phyloP scores from a whole-genome alignment of 2,113 vertebrate genomes.

The Anolis sagrei region DNA sequence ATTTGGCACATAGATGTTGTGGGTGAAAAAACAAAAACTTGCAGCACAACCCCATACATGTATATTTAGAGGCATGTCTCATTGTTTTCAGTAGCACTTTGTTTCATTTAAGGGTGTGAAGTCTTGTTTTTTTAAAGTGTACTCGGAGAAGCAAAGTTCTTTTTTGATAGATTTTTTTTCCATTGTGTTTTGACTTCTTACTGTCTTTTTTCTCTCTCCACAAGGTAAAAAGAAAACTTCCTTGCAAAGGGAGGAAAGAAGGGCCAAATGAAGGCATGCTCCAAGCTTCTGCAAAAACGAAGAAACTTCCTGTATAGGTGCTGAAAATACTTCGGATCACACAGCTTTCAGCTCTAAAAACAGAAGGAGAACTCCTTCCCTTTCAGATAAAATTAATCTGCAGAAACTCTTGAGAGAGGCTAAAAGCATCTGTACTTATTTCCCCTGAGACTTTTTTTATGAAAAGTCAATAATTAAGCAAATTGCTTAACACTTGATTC shows the following conservation, averaged over 20 bases:
- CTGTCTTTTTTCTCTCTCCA: slow-evolving; percentile 47
- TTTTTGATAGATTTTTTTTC: slow-evolving; percentile 34
- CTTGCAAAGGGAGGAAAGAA: slow-evolving; percentile 78
- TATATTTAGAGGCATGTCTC: not conserved
- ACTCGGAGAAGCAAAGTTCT: not conserved
- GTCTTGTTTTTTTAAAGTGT: slow-evolving; percentile 1
- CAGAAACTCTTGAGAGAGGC: slow-evolving; percentile 79
- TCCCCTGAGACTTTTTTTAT: slow-evolving; percentile 81
- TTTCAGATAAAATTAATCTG: slow-evolving; percentile 77
- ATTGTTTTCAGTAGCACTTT: not conserved
- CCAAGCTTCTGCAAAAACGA: slow-evolving; percentile 78
- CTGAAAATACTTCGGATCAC: slow-evolving; percentile 82
- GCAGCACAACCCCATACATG: not conserved
- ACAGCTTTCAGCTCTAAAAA: slow-evolving; percentile 87
- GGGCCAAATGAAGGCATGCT: slow-evolving; percentile 78
- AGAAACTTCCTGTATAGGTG: slow-evolving; percentile 76
- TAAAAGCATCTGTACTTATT: slow-evolving; percentile 80
- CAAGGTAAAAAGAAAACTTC: slow-evolving; percentile 90
- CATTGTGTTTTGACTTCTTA: slow-evolving; percentile 34
- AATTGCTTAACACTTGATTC: slow-evolving; percentile 85
- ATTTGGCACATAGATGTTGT: not conserved
- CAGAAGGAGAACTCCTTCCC: slow-evolving; percentile 78
- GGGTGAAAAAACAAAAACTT: not conserved
- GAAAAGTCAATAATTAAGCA: slow-evolving; percentile 88
- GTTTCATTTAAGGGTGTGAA: not conserved